These are phyloP conservation scores for Protaetia brevitarsis DNA, from an alignment of 1,140 invertebrate genomes.

Conservation along the genomic window DNA sequence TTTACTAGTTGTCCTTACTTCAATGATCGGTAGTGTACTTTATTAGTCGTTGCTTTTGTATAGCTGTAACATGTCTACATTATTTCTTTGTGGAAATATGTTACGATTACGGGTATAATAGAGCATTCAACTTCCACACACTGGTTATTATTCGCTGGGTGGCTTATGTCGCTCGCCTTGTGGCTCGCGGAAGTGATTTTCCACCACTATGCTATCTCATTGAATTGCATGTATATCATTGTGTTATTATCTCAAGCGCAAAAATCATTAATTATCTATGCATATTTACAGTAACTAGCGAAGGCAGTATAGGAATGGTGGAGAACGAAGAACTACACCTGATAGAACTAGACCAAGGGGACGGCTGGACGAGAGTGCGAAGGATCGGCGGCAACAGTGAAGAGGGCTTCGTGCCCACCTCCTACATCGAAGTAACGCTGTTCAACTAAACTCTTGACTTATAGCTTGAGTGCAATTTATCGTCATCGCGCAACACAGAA, in stretches of 20 bases:
- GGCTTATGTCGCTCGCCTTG: too few relatives aligned
- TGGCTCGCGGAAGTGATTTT: too few relatives aligned
- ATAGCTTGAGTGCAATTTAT: background rate
- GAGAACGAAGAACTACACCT: slow-evolving; percentile 93
- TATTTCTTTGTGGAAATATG: too few relatives aligned
- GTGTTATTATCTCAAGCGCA: background rate
- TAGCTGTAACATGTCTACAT: too few relatives aligned
- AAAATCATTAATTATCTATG: slow-evolving; percentile 25
- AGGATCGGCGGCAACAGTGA: slow-evolving; percentile 63
- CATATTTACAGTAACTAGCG: slow-evolving; percentile 76
- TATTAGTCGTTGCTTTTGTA: too few relatives aligned
- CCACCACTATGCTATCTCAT: too few relatives aligned
- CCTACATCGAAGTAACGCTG: slow-evolving; percentile 85
- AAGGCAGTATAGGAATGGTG: slow-evolving; percentile 93
- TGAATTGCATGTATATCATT: background rate
- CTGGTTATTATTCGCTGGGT: too few relatives aligned
- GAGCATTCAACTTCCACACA: too few relatives aligned
- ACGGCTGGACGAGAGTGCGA: slow-evolving; percentile 97
- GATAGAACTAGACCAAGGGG: slow-evolving; percentile 95
- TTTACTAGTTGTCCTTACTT: too few relatives aligned
- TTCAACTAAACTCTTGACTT: slow-evolving; percentile 48
- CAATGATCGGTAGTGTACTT: too few relatives aligned
- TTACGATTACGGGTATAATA: too few relatives aligned
- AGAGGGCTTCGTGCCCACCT: slow-evolving; percentile 98
- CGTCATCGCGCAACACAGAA: too few relatives aligned